Evolutionary conservation across 2,113 vertebrate genomes (phyloP), one percentile per base, ranked within the genome.

Genomic region (Hassar affinis): DNA sequence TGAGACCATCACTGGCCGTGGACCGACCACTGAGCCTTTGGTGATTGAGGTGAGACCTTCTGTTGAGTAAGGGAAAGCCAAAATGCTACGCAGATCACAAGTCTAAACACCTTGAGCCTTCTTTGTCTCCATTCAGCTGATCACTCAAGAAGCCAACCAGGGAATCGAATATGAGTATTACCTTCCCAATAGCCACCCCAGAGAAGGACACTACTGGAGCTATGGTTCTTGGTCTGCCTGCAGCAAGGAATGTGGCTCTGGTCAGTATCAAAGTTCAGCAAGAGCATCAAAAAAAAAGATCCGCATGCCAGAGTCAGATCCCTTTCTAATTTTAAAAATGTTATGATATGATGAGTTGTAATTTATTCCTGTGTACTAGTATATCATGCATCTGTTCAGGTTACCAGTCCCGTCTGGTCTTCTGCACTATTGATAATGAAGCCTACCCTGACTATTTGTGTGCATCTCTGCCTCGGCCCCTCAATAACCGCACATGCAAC

Each of bases 11-110:
- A 93, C 92, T 0, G 96, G 96, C 62, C 95, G 91, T 0, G 98
- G 98, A 0, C 97, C 97, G 14, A 99, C 95, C 81, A 98, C 97
- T 0, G 98, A 99, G 52, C 98, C 98, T 0, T 93, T 99, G 0
- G 30, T 98, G 84, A 93, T 98, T 1, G 98, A 99, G 95, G 98
- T 99, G 87, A 93, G 84, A 79, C 4, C 27, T 15, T 30, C 18
- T 30, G 12, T 69, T 45, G 20, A n/a, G 47, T 38, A 33, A 38
- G 47, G 18, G 4, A 51, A 52, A 49, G 1, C 20, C 33, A 6
- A 9, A 69, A n/a, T 45, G 17, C 38, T 42, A 42, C 38, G 2
- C 6, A 42, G 38, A 42, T 42, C 38, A 42, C 38, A 42, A 42
- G 38, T 42, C 38, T 6, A 42, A 42, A 42, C 6, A 6, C 38